Conservation (phyloP, 2,888 invertebrate genomes). For the Alentia gelatinosa region DNA sequence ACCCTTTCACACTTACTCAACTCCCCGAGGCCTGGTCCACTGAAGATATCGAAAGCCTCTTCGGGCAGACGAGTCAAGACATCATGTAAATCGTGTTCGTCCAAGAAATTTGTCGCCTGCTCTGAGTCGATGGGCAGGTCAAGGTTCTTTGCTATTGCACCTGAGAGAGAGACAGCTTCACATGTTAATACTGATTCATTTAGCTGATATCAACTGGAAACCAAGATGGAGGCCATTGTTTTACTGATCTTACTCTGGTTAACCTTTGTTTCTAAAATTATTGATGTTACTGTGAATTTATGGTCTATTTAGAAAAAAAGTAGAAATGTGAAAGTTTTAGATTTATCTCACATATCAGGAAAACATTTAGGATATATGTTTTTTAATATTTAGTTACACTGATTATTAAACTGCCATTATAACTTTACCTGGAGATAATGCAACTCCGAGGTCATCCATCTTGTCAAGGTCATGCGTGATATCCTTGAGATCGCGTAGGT, state of each 20-base stretch:
- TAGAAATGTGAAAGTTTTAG: no score
- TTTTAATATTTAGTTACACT: no score
- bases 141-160: slow-evolving; percentile 74
- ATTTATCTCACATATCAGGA: no score
- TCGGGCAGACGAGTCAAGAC: slow-evolving; percentile 89
- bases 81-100: slow-evolving; percentile 87
- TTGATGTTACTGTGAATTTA: no score
- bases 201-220: no score
- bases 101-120: slow-evolving; percentile 84
- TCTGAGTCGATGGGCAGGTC: slow-evolving; percentile 83
- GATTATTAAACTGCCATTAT: background rate
- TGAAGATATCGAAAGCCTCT: slow-evolving; percentile 91
- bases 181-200: no score
- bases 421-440: slow-evolving; percentile 69
- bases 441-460: slow-evolving; percentile 67
- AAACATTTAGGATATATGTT: no score
- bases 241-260: no score
- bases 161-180: no score
- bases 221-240: no score
- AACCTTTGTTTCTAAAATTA: no score
- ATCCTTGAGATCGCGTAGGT: slow-evolving; percentile 29
- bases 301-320: no score
- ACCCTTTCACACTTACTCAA: slow-evolving; percentile 40
- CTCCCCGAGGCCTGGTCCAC: slow-evolving; percentile 80
- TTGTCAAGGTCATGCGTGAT: slow-evolving; percentile 37